These are phyloP conservation scores for Nomada hirtipes DNA, from an alignment of 2,888 invertebrate species.

Conservation along the genomic window DNA sequence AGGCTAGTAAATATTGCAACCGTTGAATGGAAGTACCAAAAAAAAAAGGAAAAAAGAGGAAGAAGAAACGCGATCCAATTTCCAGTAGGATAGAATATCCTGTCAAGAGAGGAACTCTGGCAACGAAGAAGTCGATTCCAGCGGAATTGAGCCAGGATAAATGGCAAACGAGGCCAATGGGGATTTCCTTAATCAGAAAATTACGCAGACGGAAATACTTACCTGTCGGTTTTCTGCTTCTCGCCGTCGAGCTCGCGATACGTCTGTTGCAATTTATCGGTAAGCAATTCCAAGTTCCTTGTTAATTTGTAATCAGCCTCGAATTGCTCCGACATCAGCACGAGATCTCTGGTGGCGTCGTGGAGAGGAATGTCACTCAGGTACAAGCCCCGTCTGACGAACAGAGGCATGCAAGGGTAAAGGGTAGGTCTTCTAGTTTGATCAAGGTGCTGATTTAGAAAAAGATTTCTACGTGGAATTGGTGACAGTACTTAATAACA, in stretches of 20 bases:
- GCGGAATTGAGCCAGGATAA: conserved; percentile 62
- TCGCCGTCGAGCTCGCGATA: conserved; percentile 96
- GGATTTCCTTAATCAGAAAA: conserved; percentile 66
- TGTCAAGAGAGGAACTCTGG: conserved; percentile 38
- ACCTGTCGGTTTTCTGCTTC: conserved; percentile 98
- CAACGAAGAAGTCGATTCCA: conserved; percentile 25
- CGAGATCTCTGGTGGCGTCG: conserved; percentile 97
- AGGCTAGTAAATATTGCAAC: neutral
- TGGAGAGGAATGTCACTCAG: conserved; percentile 98
- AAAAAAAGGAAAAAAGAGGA: neutral
- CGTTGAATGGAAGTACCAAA: neutral
- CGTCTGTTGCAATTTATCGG: conserved; percentile 97
- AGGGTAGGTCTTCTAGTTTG: neutral
- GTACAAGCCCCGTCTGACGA: conserved; percentile 92
- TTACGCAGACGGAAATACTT: conserved; percentile 67
- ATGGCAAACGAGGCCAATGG: conserved; percentile 54
- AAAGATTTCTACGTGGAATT: neutral
- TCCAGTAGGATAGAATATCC: conserved; percentile 32
- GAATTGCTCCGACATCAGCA: conserved; percentile 97
- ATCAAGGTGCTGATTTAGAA: neutral
- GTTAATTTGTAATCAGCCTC: conserved; percentile 98
- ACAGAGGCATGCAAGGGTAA: neutral
- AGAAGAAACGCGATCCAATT: conserved; percentile 47
- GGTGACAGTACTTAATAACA: no score
- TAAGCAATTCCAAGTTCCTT: conserved; percentile 95